Percentiles rank a stretch among this genome's conserved stretches.
These are phyloP conservation scores for Rhynchopsitta pachyrhyncha DNA, from an alignment of 2,113 vertebrate species.

Conservation along the genomic window DNA sequence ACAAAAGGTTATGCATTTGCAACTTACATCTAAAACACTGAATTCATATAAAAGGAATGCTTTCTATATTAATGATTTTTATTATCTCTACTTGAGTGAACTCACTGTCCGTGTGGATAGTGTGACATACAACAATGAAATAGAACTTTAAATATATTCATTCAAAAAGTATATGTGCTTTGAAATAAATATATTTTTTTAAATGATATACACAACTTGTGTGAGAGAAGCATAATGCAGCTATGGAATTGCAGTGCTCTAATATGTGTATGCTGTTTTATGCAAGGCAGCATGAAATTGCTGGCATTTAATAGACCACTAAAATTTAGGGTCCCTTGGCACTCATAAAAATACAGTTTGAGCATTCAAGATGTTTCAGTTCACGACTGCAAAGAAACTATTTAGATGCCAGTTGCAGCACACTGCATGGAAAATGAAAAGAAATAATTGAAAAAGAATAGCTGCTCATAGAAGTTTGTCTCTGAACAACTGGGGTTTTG, in stretches of 20 bases:
- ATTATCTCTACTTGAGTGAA: not conserved
- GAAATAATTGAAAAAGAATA: conserved; percentile 73
- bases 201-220: conserved; percentile 61
- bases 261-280: conserved; percentile 86
- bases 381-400: conserved; percentile 76
- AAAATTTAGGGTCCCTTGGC: conserved; percentile 83
- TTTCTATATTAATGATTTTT: not conserved
- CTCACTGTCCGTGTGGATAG: not conserved
- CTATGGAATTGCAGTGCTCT: conserved; percentile 75
- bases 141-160: not conserved
- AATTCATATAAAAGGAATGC: not conserved
- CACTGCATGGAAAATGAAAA: conserved; percentile 73
- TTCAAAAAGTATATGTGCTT: conserved; percentile 37
- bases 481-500: conserved; percentile 64
- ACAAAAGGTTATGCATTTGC: not conserved
- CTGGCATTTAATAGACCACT: conserved; percentile 89
- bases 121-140: not conserved
- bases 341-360: conserved; percentile 87
- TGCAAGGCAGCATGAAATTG: conserved; percentile 86
- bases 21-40: not conserved
- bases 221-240: conserved; percentile 72
- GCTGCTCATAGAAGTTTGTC: conserved; percentile 66
- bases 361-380: conserved; percentile 85
- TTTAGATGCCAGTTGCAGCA: conserved; percentile 80
- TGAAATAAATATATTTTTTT: conserved; percentile 48